phyloP scores from a whole-genome alignment of 30 jellyfish, hydroid and myxozoan species.

The Aurelia aurita region DNA sequence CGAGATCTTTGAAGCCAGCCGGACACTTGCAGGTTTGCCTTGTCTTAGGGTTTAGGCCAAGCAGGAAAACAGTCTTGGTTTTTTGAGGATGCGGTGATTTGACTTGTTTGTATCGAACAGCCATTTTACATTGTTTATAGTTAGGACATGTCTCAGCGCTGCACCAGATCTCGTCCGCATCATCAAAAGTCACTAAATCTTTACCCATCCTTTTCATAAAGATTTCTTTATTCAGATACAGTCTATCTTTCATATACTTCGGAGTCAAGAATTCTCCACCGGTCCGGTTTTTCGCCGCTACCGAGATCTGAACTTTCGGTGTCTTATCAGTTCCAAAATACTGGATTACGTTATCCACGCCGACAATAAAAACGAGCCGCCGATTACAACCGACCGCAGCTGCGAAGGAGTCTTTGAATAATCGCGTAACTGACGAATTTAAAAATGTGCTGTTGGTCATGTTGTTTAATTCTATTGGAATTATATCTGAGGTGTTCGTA shows the following conservation, averaged over 20 bases:
- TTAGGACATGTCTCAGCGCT: constrained; percentile 80
- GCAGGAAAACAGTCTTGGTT: constrained; percentile 79
- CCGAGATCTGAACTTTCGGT: constrained; percentile 83
- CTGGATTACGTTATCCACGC: constrained; percentile 61
- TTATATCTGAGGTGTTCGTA: constrained; percentile 73
- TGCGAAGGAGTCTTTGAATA: constrained; percentile 84
- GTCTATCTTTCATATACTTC: constrained; percentile 68
- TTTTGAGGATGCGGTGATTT: constrained; percentile 5
- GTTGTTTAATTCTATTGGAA: constrained; percentile 72
- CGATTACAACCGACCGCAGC: constrained; percentile 85
- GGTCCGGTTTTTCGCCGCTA: constrained; percentile 80
- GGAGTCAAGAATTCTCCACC: constrained; percentile 79
- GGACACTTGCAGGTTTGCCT: constrained; percentile 74
- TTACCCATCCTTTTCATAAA: constrained; percentile 60
- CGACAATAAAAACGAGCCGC: constrained; percentile 78
- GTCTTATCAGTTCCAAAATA: constrained; percentile 1
- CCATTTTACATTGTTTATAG: constrained; percentile 61
- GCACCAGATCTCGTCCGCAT: constrained; percentile 87
- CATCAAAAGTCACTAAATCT: constrained; percentile 77
- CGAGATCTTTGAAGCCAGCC: constrained; percentile 72
- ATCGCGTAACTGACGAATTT: constrained; percentile 52
- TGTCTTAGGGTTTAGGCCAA: constrained; percentile 83
- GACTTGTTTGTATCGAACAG: constrained; percentile 41
- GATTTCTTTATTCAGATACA: constrained; percentile 62
- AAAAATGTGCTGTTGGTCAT: constrained; percentile 73